phyloP scores from a whole-genome alignment of 2,888 invertebrate species.

The Plusia festucae region DNA sequence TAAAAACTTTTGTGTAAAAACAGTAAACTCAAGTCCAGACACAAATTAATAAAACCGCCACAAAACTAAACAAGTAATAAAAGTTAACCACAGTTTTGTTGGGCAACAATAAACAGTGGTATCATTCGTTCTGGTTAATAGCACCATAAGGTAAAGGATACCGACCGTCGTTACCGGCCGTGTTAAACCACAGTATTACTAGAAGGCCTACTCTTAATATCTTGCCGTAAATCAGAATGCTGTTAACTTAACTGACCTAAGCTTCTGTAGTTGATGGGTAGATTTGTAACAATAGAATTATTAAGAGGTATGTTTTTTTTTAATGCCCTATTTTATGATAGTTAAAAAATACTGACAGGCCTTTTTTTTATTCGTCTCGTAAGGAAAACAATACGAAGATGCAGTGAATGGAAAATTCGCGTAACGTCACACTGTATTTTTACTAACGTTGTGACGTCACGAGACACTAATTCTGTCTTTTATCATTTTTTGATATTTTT shows the following conservation, averaged over 20 bases:
- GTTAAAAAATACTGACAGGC: too few relatives aligned
- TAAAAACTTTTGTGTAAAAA: too few relatives aligned
- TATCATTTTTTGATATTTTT: too few relatives aligned
- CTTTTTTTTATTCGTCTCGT: too few relatives aligned
- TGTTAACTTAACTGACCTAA: neutral
- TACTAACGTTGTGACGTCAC: too few relatives aligned
- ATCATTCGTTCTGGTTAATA: constrained; percentile 32
- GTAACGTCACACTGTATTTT: too few relatives aligned
- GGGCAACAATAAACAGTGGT: constrained; percentile 39
- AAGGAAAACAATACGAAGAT: too few relatives aligned
- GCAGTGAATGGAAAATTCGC: too few relatives aligned
- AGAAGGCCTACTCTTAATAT: constrained; percentile 11
- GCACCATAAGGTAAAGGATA: constrained; percentile 21
- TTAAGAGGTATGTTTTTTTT: too few relatives aligned
- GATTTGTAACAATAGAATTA: neutral
- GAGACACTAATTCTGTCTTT: too few relatives aligned
- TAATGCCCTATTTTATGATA: too few relatives aligned
- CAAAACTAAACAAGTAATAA: constrained; percentile 24
- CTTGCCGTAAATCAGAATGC: neutral
- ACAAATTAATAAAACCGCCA: constrained; percentile 29
- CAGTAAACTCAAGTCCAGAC: neutral
- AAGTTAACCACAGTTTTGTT: constrained; percentile 13
- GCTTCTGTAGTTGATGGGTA: neutral
- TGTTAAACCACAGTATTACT: neutral
- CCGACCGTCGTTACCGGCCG: constrained; percentile 18